Evolutionary conservation across 35 echinoderm and acorn worm species (phyloP).

Genomic region (Stichopus chloronotus): DNA sequence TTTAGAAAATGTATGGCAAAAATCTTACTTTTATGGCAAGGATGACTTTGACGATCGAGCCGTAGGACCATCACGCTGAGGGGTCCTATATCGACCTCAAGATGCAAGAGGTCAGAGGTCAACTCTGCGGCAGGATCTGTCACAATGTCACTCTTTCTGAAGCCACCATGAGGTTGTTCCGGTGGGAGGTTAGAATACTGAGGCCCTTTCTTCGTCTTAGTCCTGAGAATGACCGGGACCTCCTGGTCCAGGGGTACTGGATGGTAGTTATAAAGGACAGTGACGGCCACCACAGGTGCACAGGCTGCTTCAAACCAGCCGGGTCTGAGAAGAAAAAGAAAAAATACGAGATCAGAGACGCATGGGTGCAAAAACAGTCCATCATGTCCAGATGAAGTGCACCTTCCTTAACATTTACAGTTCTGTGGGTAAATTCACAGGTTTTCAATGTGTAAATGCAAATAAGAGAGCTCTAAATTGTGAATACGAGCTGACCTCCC

Average conservation of each 20-base stretch:
- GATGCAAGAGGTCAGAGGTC: constrained; percentile 71
- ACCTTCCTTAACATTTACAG: no score
- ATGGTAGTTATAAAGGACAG: constrained; percentile 82
- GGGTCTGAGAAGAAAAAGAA: constrained; percentile 55
- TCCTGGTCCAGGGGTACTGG: constrained; percentile 83
- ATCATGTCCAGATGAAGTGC: no score
- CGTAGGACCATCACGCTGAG: constrained; percentile 81
- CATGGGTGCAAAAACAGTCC: no score
- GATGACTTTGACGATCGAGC: constrained; percentile 67
- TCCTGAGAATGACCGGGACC: constrained; percentile 69
- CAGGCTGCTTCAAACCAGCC: constrained; percentile 89
- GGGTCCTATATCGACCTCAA: constrained; percentile 92
- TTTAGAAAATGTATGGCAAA: background rate
- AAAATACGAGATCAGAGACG: background rate
- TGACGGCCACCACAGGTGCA: constrained; percentile 76
- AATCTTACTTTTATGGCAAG: constrained; percentile 81
- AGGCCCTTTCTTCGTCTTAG: constrained; percentile 34
- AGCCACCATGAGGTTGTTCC: constrained; percentile 66
- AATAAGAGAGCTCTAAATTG: no score
- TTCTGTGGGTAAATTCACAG: no score
- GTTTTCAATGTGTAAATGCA: no score
- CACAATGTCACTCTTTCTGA: constrained; percentile 58
- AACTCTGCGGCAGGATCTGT: constrained; percentile 58
- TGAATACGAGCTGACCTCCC: constrained; percentile 25
- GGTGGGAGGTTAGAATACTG: constrained; percentile 51